These are phyloP conservation scores for Henricia sp. DNA, from an alignment of 53 echinoderm and acorn worm genomes.

Conservation along the genomic window DNA sequence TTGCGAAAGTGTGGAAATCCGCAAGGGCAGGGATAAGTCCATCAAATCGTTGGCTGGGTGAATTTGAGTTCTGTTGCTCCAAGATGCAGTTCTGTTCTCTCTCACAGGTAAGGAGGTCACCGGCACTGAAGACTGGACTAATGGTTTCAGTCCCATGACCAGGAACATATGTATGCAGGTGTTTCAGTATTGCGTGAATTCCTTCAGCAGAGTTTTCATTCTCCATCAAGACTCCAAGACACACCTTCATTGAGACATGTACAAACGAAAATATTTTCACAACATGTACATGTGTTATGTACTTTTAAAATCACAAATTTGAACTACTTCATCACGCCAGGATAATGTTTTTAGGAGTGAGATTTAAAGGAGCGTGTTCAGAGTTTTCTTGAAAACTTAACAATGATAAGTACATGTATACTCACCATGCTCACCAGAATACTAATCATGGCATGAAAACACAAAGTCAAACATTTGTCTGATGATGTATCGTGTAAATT, in stretches of 20 bases:
- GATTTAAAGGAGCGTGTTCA: too few relatives aligned
- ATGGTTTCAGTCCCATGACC: constrained; percentile 24
- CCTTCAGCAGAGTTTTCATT: constrained; percentile 32
- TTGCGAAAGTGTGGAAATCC: constrained; percentile 45
- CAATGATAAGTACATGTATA: background rate
- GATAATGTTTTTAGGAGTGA: background rate
- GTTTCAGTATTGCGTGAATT: constrained; percentile 34
- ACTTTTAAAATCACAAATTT: background rate
- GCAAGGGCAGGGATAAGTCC: constrained; percentile 20
- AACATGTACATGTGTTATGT: background rate
- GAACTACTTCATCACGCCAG: background rate
- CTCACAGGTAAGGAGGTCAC: constrained; percentile 22
- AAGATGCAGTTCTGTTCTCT: constrained; percentile 23
- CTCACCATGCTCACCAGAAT: background rate
- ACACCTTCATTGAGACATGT: constrained; percentile 7
- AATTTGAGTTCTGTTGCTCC: constrained; percentile 36
- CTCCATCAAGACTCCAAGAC: constrained; percentile 36
- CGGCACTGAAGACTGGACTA: constrained; percentile 14
- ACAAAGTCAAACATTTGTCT: background rate
- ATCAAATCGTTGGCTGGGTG: constrained; percentile 9
- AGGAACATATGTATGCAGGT: constrained; percentile 35
- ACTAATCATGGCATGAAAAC: background rate
- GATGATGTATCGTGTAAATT: background rate
- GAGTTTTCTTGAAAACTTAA: background rate
- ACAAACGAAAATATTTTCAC: background rate